Evolutionary conservation across 2,113 vertebrate genomes (phyloP).

Genomic region (Crotalus horridus): DNA sequence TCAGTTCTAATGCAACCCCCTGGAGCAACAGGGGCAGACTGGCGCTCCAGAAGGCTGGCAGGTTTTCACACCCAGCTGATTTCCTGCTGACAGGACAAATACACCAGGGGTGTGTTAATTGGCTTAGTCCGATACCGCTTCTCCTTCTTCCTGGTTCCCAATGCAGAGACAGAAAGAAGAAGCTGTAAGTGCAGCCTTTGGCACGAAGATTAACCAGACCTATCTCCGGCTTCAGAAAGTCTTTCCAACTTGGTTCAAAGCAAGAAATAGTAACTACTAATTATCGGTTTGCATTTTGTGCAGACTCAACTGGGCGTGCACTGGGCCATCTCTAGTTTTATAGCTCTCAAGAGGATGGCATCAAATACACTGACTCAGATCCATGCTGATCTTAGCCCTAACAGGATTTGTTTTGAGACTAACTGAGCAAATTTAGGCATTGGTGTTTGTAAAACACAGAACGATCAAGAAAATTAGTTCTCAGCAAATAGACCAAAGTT

Average conservation of each 20-base stretch:
- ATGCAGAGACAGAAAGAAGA: not conserved
- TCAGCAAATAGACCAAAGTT: not conserved
- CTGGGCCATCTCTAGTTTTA: not conserved
- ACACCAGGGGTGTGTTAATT: not conserved
- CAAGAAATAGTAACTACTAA: not conserved
- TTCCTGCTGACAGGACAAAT: not conserved
- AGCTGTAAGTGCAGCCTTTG: too few relatives aligned
- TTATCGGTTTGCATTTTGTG: not conserved
- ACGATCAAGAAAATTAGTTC: not conserved
- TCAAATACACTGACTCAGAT: not conserved
- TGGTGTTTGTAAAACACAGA: not conserved
- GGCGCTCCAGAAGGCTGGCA: not conserved
- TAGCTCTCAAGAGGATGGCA: not conserved
- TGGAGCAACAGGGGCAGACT: not conserved
- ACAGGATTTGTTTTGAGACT: not conserved
- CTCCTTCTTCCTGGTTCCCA: not conserved
- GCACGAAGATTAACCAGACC: not conserved
- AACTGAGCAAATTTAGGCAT: not conserved
- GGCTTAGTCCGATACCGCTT: not conserved
- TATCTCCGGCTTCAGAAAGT: not conserved
- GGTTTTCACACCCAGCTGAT: not conserved
- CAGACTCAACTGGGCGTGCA: not conserved
- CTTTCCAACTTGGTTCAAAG: not conserved
- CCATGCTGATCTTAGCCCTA: not conserved
- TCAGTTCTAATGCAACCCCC: not conserved